These are phyloP conservation scores for Biston betularia DNA, from an alignment of 2,888 invertebrate species.

Conservation along the genomic window DNA sequence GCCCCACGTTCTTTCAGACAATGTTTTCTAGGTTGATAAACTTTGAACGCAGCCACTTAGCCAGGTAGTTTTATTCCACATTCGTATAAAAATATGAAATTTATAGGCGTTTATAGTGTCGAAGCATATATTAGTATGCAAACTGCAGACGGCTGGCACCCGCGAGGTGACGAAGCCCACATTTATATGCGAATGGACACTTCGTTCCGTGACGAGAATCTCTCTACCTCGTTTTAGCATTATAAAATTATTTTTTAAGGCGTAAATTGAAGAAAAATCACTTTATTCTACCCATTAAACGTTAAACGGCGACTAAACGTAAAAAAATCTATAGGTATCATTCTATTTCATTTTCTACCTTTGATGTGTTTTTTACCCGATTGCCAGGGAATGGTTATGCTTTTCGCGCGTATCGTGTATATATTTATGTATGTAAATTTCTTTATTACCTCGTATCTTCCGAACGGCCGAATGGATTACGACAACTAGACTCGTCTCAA, in stretches of 20 bases:
- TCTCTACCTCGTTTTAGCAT: constrained; percentile 7
- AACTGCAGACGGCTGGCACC: constrained; percentile 60
- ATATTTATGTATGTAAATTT: no score
- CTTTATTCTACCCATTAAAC: constrained; percentile 11
- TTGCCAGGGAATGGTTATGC: no score
- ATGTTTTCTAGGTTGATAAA: constrained; percentile 47
- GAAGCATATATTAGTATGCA: constrained; percentile 73
- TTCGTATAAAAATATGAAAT: constrained; percentile 55
- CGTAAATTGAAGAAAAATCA: constrained; percentile 22
- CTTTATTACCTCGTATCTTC: no score
- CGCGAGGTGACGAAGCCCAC: constrained; percentile 76
- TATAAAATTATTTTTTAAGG: constrained; percentile 25
- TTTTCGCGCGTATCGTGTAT: no score
- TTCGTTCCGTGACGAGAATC: constrained; percentile 63
- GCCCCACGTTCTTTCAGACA: background rate
- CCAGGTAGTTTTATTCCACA: constrained; percentile 50
- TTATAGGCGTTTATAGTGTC: constrained; percentile 48
- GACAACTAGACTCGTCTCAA: no score
- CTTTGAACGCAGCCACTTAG: constrained; percentile 36
- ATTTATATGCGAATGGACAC: constrained; percentile 74
- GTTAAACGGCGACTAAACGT: background rate
- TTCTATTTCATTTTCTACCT: no score
- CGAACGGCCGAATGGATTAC: no score
- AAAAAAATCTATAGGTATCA: background rate
- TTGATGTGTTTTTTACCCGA: no score